Evolutionary conservation across 2,797 vertebrate genomes (phyloP).

Genomic region (Coendou prehensilis): DNA sequence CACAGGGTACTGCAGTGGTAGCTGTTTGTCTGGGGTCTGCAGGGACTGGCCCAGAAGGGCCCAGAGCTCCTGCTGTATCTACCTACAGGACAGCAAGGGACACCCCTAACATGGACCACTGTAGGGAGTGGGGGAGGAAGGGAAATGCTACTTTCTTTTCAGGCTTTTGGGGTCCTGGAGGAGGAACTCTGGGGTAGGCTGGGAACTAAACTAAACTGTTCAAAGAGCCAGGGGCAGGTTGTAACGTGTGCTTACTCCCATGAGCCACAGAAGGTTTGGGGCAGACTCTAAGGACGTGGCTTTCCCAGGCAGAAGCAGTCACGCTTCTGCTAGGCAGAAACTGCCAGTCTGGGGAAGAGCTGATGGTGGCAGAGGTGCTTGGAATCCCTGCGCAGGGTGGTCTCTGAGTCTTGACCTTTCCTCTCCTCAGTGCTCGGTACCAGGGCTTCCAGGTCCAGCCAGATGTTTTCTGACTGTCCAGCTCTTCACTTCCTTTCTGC

Average conservation of each 20-base stretch:
- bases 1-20: background rate
- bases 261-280: background rate
- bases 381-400: background rate
- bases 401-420: background rate
- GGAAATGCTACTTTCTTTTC: background rate
- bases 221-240: background rate
- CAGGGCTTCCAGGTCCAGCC: background rate
- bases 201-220: background rate
- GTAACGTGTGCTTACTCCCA: background rate
- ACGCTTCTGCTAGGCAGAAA: background rate
- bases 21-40: background rate
- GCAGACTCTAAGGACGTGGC: background rate
- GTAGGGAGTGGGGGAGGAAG: background rate
- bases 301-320: background rate
- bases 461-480: background rate
- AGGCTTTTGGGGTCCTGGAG: background rate
- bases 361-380: background rate
- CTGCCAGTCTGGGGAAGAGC: background rate
- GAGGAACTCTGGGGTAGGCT: background rate
- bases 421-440: background rate
- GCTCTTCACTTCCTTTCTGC: background rate
- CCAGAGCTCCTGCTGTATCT: background rate
- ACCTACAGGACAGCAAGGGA: background rate
- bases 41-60: background rate
- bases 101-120: background rate